Evolutionary conservation across 2,888 invertebrate genomes (phyloP).

Genomic region (Thalpophila matura): DNA sequence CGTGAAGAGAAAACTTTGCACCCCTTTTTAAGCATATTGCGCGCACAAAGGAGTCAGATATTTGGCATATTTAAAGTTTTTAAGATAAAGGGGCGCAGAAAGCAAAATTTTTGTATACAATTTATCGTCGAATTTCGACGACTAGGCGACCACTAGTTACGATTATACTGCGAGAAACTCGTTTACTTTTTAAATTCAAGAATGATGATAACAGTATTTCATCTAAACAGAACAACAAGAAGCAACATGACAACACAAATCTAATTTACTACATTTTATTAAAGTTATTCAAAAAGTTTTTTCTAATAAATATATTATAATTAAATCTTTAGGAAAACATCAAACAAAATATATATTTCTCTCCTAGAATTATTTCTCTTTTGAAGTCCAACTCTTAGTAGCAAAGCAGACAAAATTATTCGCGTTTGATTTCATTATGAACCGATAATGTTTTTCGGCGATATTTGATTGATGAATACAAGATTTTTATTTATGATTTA

Average conservation of each 20-base stretch:
- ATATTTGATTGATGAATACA: constrained; percentile 47
- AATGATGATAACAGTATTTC: too few species aligned
- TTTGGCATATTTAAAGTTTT: too few species aligned
- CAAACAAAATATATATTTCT: constrained; percentile 6
- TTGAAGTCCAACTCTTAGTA: constrained; percentile 30
- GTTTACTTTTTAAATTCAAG: too few species aligned
- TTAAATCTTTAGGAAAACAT: constrained; percentile 6
- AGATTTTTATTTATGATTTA: constrained; percentile 33
- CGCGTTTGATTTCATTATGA: constrained; percentile 23
- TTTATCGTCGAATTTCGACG: too few species aligned
- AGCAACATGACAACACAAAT: background rate
- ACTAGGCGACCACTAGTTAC: too few species aligned
- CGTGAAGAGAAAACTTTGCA: too few species aligned
- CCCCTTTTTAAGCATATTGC: too few species aligned
- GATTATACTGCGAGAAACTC: too few species aligned
- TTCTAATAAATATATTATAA: constrained; percentile 3
- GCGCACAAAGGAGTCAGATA: too few species aligned
- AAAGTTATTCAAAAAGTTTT: background rate
- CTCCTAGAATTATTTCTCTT: constrained; percentile 12
- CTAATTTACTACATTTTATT: background rate
- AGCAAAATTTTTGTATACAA: too few species aligned
- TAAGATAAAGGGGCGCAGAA: too few species aligned
- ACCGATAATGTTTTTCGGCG: constrained; percentile 31
- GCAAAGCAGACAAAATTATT: constrained; percentile 23
- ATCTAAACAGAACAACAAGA: background rate